Percentiles rank a stretch among this genome's conserved stretches.
phyloP scores from a whole-genome alignment of 2,113 vertebrate genomes.

The Gambusia affinis region DNA sequence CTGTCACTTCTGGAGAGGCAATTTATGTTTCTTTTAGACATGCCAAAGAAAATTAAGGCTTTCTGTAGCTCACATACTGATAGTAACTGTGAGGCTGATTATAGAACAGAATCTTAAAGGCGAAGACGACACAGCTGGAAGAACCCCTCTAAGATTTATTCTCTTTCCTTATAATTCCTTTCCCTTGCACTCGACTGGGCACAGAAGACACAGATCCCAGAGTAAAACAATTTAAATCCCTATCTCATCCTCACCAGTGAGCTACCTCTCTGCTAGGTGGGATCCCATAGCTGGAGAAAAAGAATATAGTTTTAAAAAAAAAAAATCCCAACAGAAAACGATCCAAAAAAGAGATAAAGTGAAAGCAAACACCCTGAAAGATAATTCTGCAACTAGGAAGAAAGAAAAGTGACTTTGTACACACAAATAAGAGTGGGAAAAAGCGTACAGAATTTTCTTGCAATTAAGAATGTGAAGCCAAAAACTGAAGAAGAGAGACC shows the following conservation, averaged over 20 bases:
- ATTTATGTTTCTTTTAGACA: constrained; percentile 53
- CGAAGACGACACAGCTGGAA: constrained; percentile 11
- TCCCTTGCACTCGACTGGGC: constrained; percentile 30
- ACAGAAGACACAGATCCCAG: constrained; percentile 36
- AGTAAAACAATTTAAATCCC: constrained; percentile 43
- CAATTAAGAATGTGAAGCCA: constrained; percentile 34
- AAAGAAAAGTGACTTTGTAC: neutral
- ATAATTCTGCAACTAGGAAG: constrained; percentile 33
- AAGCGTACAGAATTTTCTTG: constrained; percentile 21
- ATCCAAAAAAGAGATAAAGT: constrained; percentile 18
- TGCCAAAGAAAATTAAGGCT: constrained; percentile 36
- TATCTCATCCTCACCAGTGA: constrained; percentile 22
- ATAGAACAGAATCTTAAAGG: constrained; percentile 24
- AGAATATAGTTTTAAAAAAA: constrained; percentile 7
- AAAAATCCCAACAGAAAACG: constrained; percentile 10
- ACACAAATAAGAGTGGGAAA: constrained; percentile 29
- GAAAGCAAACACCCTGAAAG: constrained; percentile 25
- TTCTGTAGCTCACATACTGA: constrained; percentile 21
- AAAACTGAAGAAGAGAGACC: constrained; percentile 31
- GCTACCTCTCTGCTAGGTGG: constrained; percentile 39
- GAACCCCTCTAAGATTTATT: constrained; percentile 31
- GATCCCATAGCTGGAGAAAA: constrained; percentile 19
- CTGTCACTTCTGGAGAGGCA: constrained; percentile 43
- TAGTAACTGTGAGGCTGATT: constrained; percentile 28
- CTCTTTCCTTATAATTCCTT: constrained; percentile 28